phyloP scores from a whole-genome alignment of 2,113 vertebrate species.

The Gorsachius goisagi region DNA sequence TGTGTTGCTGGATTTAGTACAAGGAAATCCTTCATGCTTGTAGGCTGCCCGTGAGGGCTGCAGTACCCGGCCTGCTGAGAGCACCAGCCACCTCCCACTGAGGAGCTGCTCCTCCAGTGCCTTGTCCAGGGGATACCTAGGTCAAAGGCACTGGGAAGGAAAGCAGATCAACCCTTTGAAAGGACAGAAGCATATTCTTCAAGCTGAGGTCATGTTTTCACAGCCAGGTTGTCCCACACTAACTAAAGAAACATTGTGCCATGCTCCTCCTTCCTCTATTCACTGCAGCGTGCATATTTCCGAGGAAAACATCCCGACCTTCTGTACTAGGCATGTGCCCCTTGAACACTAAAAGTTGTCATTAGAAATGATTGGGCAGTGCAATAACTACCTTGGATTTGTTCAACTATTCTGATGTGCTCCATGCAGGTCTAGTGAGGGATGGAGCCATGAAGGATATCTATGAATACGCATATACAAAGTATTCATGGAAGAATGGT shows the following conservation, averaged over 20 bases:
- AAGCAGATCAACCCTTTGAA: neutral
- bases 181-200: neutral
- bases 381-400: neutral
- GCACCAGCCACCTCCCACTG: neutral
- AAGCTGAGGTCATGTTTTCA: neutral
- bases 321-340: accelerated
- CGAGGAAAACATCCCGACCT: neutral
- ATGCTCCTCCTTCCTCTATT: neutral
- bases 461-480: neutral
- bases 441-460: neutral
- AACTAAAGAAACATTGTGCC: neutral
- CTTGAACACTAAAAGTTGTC: neutral
- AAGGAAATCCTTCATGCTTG: neutral
- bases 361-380: neutral
- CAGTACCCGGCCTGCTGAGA: accelerated
- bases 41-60: too few relatives aligned
- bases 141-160: neutral
- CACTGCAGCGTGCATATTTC: accelerated
- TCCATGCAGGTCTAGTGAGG: neutral
- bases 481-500: neutral
- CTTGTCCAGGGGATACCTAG: neutral
- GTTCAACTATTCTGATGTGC: neutral
- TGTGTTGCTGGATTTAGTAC: neutral
- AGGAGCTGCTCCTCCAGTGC: neutral
- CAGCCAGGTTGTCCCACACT: neutral